Conservation (phyloP, 2,797 vertebrate genomes). For the Sebastes minor region DNA sequence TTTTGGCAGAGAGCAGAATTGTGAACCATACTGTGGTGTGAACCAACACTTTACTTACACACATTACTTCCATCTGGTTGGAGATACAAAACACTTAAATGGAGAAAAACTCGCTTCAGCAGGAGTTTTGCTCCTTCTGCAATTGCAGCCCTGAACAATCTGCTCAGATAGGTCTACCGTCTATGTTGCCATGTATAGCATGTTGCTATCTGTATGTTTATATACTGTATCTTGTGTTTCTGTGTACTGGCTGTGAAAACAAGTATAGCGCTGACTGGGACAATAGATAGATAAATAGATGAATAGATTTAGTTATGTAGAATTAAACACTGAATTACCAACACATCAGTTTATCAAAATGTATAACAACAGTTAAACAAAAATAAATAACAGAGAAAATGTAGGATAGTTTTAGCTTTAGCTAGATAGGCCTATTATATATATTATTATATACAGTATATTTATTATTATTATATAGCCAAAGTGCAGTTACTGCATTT, state of each 20-base stretch:
- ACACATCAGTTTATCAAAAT: neutral
- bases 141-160: neutral
- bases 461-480: too few species aligned
- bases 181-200: neutral
- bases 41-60: neutral
- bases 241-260: neutral
- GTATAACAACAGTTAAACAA: too few species aligned
- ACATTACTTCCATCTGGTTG: neutral
- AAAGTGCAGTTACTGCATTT: too few species aligned
- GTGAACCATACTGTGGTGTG: neutral
- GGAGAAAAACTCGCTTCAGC: neutral
- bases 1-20: neutral
- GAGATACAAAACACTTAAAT: neutral
- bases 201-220: too few species aligned
- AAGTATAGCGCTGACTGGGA: neutral
- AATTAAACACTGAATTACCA: neutral
- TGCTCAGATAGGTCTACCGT: neutral
- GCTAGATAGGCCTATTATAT: too few species aligned
- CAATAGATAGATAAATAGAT: too few species aligned
- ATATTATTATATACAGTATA: too few species aligned
- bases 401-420: neutral
- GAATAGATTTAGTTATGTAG: neutral
- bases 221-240: neutral
- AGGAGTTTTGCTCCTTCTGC: neutral
- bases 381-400: neutral